Evolutionary conservation across 2,888 invertebrate genomes (phyloP), one percentile per base, ranked within the genome.

Genomic region (Machimus rusticus): DNA sequence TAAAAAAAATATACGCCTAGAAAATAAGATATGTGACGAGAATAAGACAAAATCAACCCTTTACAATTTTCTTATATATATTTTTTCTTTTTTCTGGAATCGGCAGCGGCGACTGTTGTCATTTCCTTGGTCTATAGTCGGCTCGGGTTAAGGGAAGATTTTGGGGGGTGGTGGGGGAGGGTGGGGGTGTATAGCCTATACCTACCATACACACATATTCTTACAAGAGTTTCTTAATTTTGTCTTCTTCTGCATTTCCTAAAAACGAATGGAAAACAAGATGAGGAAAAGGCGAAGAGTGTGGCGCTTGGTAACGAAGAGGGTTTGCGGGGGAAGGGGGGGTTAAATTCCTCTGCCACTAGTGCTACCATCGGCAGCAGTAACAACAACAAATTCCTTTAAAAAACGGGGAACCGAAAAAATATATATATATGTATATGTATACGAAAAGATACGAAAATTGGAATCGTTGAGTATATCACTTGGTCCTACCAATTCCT

Each of bases 21-120:
- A 16, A 76, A 76, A 46, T 79, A 51, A 81, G 31, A 81, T 81
- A 81, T 81, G 81, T 81, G 46, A 81, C 51, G 55, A 81, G 81
- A 81, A 81, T 81, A 81, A 81, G 55, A 81, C 55, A 81, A 81
- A 81, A 81, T 81, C 81, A 81, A 81, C 81, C 81, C 81, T 55
- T 81, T 81, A 81, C 81, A 12, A 9, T 23, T 55, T 28, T 66
- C 23, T 34, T 34, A 34, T 34, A 34, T 6, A 34, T 34, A 28
- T 28, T 28, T 28, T 28, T 28, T 4, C 28, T 66, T 28, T 66
- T 6, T 55, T 19, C 19, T 19, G 6, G 0, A 19, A 12, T 8
- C 28, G 66, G 66, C 66, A 19, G 1, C 12, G 23, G 66, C 28
- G 51, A 51, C 51, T 51, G 51, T 51, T 79, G 79, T 79, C 79